Base-by-base conservation (phyloP, 2,888 invertebrate species). In the Monochamus alternatus region DNA sequence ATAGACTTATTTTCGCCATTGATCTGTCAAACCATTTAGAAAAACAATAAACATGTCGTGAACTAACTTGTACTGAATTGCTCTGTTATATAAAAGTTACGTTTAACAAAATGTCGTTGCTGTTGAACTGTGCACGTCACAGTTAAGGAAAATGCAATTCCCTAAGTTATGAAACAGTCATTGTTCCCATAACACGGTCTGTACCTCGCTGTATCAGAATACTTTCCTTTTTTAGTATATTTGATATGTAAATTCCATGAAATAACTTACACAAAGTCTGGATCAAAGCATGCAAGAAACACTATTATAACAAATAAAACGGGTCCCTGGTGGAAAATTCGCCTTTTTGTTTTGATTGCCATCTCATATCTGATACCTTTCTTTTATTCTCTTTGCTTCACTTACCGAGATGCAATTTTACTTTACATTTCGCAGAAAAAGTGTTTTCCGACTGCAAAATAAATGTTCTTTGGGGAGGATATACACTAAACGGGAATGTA, bases 181-280 rank as follows among this genome's bases (percentile, higher is more conserved):
- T 70, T 74, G 76, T 63, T 71, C 74, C 67, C 74, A 76, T 76
- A 76, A 69, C 63, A 64, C 62, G 76, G 76, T 76, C 74, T 71
- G 71, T 71, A 76, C 74, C 62, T 71, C 59, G 71, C 14, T 67
- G 75, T 71, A 72, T 67, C 62, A 31, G 47, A 44, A 58, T 38
- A 55, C 44, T 74, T 9, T 30, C 66, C 52, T 67, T 66, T 52
- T 67, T 67, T 58, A 55, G 70, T 67, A 67, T 43, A 75, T 67
- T 72, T 72, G 38, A 67, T 67, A 75, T 75, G 75, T 52, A 75
- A 75, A 75, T 75, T 71, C 12, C n/a, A 5, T 31, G 60, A 69
- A 69, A 69, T 69, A 69, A 69, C 69, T 69, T 64, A 64, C 38
- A 47, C 10, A 62, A 51, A 31, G 10, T 43, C 8, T 55, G 64